A percentile compares a stretch with the other conserved stretches of the same genome.
phyloP scores from a whole-genome alignment of 37 sponge, comb jelly and placozoan genomes.

The Tethya wilhelma region DNA sequence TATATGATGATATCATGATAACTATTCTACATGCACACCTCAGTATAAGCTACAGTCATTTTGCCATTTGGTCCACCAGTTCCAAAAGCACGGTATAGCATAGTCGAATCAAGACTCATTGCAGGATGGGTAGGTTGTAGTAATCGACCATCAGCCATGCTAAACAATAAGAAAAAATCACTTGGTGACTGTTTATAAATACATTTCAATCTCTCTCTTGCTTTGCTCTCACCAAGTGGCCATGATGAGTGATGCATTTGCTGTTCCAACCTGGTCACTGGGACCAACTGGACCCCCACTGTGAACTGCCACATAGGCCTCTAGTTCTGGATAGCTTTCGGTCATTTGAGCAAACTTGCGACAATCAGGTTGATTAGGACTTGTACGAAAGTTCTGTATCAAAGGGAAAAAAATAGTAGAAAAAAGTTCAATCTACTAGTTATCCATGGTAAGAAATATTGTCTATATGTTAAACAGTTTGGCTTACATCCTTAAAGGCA shows the following conservation, averaged over 20 bases:
- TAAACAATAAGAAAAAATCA: no score
- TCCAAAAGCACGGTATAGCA: slow-evolving; percentile 65
- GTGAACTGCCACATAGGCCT: slow-evolving; percentile 61
- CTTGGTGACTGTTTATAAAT: not conserved
- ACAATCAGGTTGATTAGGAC: slow-evolving; percentile 29
- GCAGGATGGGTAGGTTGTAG: slow-evolving; percentile 76
- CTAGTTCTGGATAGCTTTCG: slow-evolving; percentile 66
- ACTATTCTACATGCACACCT: slow-evolving; percentile 50
- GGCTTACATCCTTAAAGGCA: slow-evolving; percentile 82
- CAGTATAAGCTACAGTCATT: slow-evolving; percentile 58
- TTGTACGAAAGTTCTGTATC: slow-evolving; percentile 60
- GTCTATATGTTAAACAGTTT: no score
- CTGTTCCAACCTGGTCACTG: slow-evolving; percentile 45
- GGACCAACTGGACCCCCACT: slow-evolving; percentile 81
- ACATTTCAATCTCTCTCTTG: no score
- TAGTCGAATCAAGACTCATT: slow-evolving; percentile 70
- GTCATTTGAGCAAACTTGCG: not conserved
- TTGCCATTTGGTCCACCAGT: slow-evolving; percentile 67
- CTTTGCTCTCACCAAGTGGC: slow-evolving; percentile 57
- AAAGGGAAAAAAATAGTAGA: not conserved
- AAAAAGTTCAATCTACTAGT: not conserved
- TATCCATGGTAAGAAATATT: not conserved
- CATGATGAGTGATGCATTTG: slow-evolving; percentile 67
- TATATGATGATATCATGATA: no score
- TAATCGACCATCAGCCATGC: slow-evolving; percentile 68